Evolutionary conservation across 1,140 invertebrate genomes (phyloP).

Genomic region (Aculops lycopersici): DNA sequence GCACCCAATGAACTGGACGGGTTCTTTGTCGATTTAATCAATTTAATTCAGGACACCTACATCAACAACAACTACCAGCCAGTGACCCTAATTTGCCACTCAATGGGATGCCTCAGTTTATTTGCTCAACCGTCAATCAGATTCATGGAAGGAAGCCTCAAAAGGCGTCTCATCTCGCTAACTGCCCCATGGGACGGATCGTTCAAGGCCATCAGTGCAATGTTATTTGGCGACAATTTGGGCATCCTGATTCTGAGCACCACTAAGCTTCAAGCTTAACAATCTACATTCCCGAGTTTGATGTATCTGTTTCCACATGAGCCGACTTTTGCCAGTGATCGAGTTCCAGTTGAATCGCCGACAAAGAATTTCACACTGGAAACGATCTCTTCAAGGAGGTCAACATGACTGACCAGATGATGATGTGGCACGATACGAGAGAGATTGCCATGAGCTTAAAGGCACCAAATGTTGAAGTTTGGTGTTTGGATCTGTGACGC

Average conservation of each 20-base stretch:
- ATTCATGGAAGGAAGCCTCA: constrained; percentile 49
- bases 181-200: constrained; percentile 74
- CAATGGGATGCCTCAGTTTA: constrained; percentile 68
- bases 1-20: constrained; percentile 27
- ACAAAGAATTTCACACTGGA: not conserved
- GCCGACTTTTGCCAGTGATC: not conserved
- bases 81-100: constrained; percentile 56
- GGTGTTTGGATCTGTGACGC: not conserved
- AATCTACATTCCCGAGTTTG: constrained; percentile 1
- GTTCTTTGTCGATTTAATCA: constrained; percentile 25
- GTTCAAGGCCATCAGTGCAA: constrained; percentile 66
- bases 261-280: not conserved
- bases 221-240: constrained; percentile 39
- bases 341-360: not conserved
- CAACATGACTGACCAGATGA: not conserved
- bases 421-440: constrained; percentile 2
- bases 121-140: constrained; percentile 51
- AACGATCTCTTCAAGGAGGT: constrained; percentile 1
- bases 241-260: constrained; percentile 2
- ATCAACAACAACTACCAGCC: constrained; percentile 33
- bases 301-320: constrained; percentile 1
- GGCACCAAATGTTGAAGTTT: constrained; percentile 1
- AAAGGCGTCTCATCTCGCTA: constrained; percentile 38
- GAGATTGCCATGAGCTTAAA: not conserved
- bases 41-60: constrained; percentile 53